A percentile compares a stretch with the other conserved stretches of the same genome.
phyloP scores from a whole-genome alignment of 1,140 invertebrate genomes.

The Atta texana region DNA sequence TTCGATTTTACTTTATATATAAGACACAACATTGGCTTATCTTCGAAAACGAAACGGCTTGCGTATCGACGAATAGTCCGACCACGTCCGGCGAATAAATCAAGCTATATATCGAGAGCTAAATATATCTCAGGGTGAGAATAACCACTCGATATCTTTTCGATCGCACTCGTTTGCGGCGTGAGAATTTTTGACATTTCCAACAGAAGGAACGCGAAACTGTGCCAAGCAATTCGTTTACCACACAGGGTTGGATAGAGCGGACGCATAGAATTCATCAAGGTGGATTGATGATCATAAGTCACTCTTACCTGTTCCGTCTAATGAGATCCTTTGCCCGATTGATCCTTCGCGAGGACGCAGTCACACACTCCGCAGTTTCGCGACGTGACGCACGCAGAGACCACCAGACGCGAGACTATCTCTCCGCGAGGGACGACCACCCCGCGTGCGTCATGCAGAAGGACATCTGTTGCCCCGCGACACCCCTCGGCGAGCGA shows the following conservation, averaged over 20 bases:
- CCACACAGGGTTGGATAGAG: background rate
- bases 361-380: conserved; percentile 1
- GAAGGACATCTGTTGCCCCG: conserved; percentile 81
- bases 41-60: background rate
- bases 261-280: background rate
- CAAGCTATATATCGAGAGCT: background rate
- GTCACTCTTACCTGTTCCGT: background rate
- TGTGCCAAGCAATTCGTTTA: background rate
- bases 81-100: background rate
- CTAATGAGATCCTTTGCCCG: background rate
- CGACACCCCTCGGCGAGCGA: conserved; percentile 45
- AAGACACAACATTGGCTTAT: background rate
- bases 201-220: background rate
- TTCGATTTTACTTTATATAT: no score
- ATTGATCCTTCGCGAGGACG: conserved; percentile 20
- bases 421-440: conserved; percentile 67
- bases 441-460: conserved; percentile 78
- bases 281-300: no score
- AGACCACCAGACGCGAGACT: conserved; percentile 73
- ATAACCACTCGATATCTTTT: background rate
- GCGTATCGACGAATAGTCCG: background rate
- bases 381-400: conserved; percentile 61
- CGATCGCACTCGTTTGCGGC: background rate
- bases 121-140: background rate
- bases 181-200: background rate